phyloP scores from a whole-genome alignment of 2,113 vertebrate genomes.

The Larimichthys crocea region DNA sequence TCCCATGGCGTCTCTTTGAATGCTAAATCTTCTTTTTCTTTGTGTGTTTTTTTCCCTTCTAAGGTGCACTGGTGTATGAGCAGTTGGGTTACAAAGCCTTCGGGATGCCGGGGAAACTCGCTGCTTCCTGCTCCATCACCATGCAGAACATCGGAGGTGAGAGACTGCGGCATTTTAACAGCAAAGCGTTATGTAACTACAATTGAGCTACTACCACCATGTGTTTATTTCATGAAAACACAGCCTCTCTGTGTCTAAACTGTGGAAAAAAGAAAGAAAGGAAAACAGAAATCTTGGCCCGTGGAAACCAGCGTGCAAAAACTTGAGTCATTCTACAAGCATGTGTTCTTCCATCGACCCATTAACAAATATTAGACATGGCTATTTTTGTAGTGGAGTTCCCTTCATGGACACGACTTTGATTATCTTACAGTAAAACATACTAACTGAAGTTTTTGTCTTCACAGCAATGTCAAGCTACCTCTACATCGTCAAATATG shows the following conservation, averaged over 20 bases:
- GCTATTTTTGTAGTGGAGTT: neutral
- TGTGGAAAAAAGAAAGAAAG: neutral
- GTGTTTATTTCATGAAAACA: conserved; percentile 26
- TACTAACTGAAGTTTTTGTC: conserved; percentile 57
- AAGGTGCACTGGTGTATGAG: conserved; percentile 94
- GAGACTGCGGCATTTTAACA: neutral
- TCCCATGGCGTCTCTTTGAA: neutral
- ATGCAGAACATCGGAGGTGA: conserved; percentile 99
- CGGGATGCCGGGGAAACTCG: conserved; percentile 93
- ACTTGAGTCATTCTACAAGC: conserved; percentile 32
- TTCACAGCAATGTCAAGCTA: conserved; percentile 98
- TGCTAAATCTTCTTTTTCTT: neutral
- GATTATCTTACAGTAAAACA: neutral
- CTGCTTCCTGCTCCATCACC: conserved; percentile 94
- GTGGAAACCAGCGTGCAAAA: conserved; percentile 23
- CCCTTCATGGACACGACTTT: neutral
- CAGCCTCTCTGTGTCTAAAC: conserved; percentile 21
- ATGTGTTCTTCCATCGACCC: conserved; percentile 1
- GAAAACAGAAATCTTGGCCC: neutral
- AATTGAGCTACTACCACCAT: neutral
- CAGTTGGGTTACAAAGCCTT: conserved; percentile 96
- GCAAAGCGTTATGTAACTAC: neutral
- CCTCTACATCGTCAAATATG: conserved; percentile 99
- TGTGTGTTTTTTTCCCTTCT: neutral
- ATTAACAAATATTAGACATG: conserved; percentile 19